Evolutionary conservation across 2,888 invertebrate species (phyloP), one percentile per base, ranked within the genome.

Genomic region (Syritta pipiens): DNA sequence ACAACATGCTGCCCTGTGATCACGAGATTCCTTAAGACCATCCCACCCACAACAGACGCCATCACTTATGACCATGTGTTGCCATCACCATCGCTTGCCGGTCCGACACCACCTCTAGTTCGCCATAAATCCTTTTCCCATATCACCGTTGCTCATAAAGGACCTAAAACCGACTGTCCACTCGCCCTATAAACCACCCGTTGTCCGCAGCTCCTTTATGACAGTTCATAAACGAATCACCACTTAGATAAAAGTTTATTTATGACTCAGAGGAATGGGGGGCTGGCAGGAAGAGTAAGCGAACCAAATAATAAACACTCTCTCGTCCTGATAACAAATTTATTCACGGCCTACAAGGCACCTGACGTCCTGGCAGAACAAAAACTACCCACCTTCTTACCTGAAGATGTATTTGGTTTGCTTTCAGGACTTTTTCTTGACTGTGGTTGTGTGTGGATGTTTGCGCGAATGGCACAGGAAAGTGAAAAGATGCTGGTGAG

Each of bases 181-280:
- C 42, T 55, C 19, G 40, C 12, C 19, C 40, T n/a, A 62, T 75
- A 75, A 75, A 75, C 68, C 42, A 68, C 48, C 42, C 46, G 60
- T 46, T 63, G 62, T 76, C 57, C 62, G 51, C 76, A 71, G 57
- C 9, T 63, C 44, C 46, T 46, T 69, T 42, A 44, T 19, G 22
- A 28, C 28, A 46, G 49, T 76, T 76, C 76, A 69, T 76, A 69
- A 76, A 71, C 76, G 76, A 59, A 69, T 76, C 59, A 69, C 76
- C 69, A 76, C 76, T 76, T 51, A 46, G 69, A 63, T 49, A 55
- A 42, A 69, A 48, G 32, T 46, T 32, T 69, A 76, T 76, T 63
- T 76, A 71, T 63, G 69, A 46, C 44, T 14, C 10, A n/a, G n/a
- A 19, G 22, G 30, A 28, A 32, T 59, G 14, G 12, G 17, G 55